Evolutionary conservation across 2,113 vertebrate genomes (phyloP), one percentile per base, ranked within the genome.

Genomic region (Pontoporia blainvillei): DNA sequence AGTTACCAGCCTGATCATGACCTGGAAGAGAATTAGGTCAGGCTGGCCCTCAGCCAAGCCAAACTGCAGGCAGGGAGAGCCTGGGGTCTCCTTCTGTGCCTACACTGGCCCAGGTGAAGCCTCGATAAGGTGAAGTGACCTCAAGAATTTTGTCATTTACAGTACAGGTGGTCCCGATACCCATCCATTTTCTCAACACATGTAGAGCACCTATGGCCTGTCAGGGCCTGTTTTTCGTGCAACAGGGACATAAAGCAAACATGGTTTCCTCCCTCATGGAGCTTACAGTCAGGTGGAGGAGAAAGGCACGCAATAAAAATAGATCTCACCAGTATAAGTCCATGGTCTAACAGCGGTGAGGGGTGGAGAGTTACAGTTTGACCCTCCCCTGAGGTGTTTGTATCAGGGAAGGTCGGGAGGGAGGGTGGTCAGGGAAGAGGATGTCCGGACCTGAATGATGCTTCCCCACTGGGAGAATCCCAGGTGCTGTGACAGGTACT

Each of bases 271-370:
- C 64, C 64, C 23, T 39, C 49, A 21, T 2, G 25, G 46, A 20
- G 46, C 15, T 54, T 1, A 21, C 23, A 27, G 46, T 52, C 23
- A 4, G 9, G 64, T 39, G 14, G 84, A 13, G 18, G 64, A 29
- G 64, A 39, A 39, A 54, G 46, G n/a, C 15, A 15, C 6, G 8
- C 41, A 36, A 11, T 27, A 29, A n/a, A 85, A 52, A 69, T 11
- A 67, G 25, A 54, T 36, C 46, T 64, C 39, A 64, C 46, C 29
- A 66, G 23, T 64, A 27, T 64, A 69, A 69, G 46, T 17, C 3
- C 9, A 2, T 4, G 2, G 64, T 27, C 21, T 18, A 27, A 20
- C 11, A 5, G 6, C 0, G 0, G 62, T 7, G n/a, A 52, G 46
- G 46, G 44, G 34, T 36, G 34, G 61, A 25, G 9, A 57, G 31